phyloP scores from a whole-genome alignment of 2,113 vertebrate genomes.

The Bubo bubo region DNA sequence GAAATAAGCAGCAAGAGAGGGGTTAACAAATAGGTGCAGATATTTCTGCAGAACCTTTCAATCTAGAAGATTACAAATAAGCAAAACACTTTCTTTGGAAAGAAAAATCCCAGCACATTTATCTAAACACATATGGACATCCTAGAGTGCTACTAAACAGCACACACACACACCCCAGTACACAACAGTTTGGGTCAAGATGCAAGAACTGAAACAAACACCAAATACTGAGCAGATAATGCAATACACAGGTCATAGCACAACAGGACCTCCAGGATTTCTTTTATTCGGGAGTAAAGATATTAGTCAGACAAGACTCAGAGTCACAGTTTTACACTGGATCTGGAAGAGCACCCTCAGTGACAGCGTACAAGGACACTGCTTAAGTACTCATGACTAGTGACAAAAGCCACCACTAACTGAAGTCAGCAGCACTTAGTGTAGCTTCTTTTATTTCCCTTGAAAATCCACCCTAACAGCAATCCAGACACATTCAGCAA shows the following conservation, averaged over 20 bases:
- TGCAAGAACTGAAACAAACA: neutral
- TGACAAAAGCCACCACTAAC: neutral
- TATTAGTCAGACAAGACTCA: neutral
- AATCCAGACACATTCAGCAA: neutral
- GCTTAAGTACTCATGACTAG: neutral
- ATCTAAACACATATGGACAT: neutral
- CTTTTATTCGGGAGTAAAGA: neutral
- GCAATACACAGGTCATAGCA: neutral
- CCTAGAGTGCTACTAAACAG: neutral
- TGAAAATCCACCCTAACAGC: neutral
- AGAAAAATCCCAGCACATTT: neutral
- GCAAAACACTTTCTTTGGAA: neutral
- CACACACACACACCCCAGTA: neutral
- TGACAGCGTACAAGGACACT: neutral
- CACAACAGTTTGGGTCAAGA: neutral
- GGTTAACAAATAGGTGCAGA: neutral
- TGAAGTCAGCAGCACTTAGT: neutral
- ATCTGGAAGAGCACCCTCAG: neutral
- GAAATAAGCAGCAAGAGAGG: conserved; percentile 10
- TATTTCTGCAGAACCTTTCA: neutral
- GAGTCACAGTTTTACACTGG: neutral
- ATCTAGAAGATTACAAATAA: neutral
- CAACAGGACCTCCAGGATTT: neutral
- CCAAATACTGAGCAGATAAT: neutral
- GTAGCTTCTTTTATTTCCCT: neutral